Conservation (phyloP, 2,888 invertebrate genomes). For the Sarcophaga caerulescens region DNA sequence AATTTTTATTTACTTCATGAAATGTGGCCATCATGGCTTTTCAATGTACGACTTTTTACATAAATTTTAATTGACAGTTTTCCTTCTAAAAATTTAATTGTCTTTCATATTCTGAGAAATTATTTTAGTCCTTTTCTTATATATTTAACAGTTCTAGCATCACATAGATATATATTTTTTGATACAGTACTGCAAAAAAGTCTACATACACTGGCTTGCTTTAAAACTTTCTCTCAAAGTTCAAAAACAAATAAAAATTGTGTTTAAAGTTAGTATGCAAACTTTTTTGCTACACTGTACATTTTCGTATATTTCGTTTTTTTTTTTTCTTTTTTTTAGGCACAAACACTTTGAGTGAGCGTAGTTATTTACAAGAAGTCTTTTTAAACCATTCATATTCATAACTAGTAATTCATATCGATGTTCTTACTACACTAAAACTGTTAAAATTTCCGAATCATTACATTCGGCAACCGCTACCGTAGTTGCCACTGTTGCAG, state of each 20-base stretch:
- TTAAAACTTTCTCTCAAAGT: neutral
- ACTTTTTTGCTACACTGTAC: neutral
- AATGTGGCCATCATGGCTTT: no score
- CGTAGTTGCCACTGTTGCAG: slow-evolving; percentile 66
- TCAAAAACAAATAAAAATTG: neutral
- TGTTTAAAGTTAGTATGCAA: neutral
- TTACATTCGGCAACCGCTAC: slow-evolving; percentile 72
- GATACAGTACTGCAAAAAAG: neutral
- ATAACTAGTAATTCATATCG: neutral
- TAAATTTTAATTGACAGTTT: no score
- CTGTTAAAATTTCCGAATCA: slow-evolving; percentile 82
- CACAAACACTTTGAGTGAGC: slow-evolving; percentile 68
- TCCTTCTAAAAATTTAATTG: neutral
- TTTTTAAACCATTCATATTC: neutral
- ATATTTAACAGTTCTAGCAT: slow-evolving; percentile 66
- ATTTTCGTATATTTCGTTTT: slow-evolving; percentile 4
- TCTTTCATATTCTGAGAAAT: neutral
- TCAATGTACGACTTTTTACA: no score
- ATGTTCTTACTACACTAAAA: slow-evolving; percentile 81
- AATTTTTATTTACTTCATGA: no score
- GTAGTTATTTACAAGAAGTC: slow-evolving; percentile 45
- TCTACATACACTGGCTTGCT: neutral
- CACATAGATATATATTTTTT: slow-evolving; percentile 41
- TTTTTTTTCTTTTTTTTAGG: slow-evolving; percentile 35
- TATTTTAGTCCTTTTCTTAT: slow-evolving; percentile 17